phyloP scores from a whole-genome alignment of 2,113 vertebrate species.

The Macroglossus sobrinus region DNA sequence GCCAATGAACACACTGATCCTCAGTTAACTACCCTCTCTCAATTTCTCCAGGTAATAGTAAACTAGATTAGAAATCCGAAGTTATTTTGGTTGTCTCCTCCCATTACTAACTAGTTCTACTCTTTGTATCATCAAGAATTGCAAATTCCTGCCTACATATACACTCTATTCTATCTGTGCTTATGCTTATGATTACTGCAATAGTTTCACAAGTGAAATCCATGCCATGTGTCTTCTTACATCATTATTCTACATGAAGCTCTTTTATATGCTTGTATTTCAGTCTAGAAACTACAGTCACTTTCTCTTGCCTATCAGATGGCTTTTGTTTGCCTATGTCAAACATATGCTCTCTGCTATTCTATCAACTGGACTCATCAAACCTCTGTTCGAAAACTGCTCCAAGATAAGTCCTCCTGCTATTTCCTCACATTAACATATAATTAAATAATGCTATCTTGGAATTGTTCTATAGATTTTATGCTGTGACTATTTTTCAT shows the following conservation, averaged over 20 bases:
- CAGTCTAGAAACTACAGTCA: neutral
- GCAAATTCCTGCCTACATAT: neutral
- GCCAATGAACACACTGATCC: neutral
- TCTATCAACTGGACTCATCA: neutral
- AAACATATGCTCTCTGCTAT: neutral
- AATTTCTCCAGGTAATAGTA: neutral
- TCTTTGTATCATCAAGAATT: neutral
- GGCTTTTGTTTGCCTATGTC: neutral
- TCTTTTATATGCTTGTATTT: neutral
- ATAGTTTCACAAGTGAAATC: neutral
- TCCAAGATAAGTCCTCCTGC: neutral
- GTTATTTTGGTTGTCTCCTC: neutral
- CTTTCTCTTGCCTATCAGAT: neutral
- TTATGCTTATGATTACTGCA: neutral
- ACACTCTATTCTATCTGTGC: neutral
- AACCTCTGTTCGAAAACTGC: neutral
- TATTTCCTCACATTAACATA: neutral
- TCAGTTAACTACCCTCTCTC: neutral
- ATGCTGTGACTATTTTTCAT: neutral
- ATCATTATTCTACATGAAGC: neutral
- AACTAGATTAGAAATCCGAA: neutral
- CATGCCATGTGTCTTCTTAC: neutral
- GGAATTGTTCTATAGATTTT: slow-evolving; percentile 6
- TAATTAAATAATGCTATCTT: neutral
- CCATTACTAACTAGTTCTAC: neutral